Evolutionary conservation across 2,113 vertebrate genomes (phyloP), one percentile per base, ranked within the genome.

Genomic region (Epinephelus lanceolatus): DNA sequence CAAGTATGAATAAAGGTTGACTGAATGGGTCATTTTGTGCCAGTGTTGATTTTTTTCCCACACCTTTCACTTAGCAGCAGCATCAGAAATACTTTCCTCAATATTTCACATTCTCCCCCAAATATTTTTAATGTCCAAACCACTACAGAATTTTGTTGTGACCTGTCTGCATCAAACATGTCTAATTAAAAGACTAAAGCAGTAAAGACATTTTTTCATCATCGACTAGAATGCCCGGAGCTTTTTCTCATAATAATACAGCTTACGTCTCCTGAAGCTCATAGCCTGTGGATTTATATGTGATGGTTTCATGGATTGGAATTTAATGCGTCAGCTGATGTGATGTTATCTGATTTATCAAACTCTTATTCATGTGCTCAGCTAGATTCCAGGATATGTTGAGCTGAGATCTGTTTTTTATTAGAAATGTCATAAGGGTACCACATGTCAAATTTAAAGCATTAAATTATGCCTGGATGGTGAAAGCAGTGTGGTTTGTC

Each of bases 241-340:
- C 77, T 87, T 80, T 62, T 81, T 80, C 70, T 75, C 73, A 2
- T 40, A 17, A 0, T 21, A 52, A 86, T 84, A 76, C 88, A 86
- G 86, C 40, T 47, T 75, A 66, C 53, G 33, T 80, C 86, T n/a
- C 67, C 73, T 33, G 71, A 71, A 74, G 78, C 72, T 78, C 76
- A 66, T 23, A 70, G 65, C 57, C 11, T 2, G 37, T 56, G 76
- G 88, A 90, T 91, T 92, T 79, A 86, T 86, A 80, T 10, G 30
- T 27, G 47, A 82, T 63, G 77, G 71, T 72, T 84, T 81, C 76
- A 53, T 33, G 45, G 76, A 76, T 78, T 67, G 65, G 72, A 80
- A 78, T 89, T 85, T 88, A 90, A 89, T 89, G 67, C 76, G 84
- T 89, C 89, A 87, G 68, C 76, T 75, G 83, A 83, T 86, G 82